Evolutionary conservation across 2,797 vertebrate species (phyloP).

Genomic region (Poecile montanus): DNA sequence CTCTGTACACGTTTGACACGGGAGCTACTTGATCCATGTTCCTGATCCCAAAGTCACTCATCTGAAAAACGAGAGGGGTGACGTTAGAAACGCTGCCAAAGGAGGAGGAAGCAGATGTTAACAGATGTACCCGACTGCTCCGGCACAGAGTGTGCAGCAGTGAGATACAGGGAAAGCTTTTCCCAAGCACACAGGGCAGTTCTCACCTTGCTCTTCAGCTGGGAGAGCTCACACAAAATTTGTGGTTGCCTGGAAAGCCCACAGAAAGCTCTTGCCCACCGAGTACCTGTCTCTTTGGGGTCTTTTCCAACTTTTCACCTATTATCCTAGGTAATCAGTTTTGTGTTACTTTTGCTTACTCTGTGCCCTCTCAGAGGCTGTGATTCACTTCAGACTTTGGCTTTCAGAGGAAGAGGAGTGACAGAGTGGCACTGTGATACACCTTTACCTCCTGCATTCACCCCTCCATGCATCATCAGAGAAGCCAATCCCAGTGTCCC

Average conservation of each 20-base stretch:
- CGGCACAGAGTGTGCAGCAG: background rate
- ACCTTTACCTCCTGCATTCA: background rate
- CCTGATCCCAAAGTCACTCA: slow-evolving; percentile 82
- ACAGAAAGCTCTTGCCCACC: background rate
- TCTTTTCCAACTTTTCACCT: background rate
- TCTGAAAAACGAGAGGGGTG: slow-evolving; percentile 64
- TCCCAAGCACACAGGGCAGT: background rate
- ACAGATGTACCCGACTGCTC: background rate
- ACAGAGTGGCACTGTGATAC: background rate
- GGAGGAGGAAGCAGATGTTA: background rate
- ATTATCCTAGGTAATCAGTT: background rate
- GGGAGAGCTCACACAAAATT: background rate
- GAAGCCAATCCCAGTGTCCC: background rate
- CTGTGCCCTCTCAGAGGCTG: background rate
- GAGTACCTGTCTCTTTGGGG: background rate
- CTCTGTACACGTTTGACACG: slow-evolving; percentile 76
- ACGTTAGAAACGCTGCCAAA: background rate
- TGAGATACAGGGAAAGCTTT: background rate
- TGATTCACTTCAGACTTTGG: background rate
- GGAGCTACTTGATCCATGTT: slow-evolving; percentile 88
- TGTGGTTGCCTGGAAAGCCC: background rate
- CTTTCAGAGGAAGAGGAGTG: background rate
- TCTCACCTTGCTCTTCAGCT: background rate
- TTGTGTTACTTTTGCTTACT: background rate
- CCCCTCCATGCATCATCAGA: background rate